Evolutionary conservation across 2,113 vertebrate genomes (phyloP).

Genomic region (Dolichallabes microphthalmus): DNA sequence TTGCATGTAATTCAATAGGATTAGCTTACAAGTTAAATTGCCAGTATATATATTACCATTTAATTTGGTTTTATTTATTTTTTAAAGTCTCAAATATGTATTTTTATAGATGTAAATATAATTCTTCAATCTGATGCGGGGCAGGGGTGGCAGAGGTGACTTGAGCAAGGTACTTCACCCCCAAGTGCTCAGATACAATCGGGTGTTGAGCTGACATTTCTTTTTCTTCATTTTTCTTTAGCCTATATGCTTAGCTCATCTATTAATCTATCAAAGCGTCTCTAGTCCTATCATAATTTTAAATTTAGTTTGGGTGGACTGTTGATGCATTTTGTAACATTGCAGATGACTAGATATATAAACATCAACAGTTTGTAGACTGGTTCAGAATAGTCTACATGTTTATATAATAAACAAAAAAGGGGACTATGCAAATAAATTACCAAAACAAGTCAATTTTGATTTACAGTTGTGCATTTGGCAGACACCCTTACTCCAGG

Average conservation of each 20-base stretch:
- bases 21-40: no score
- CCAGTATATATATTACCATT: no score
- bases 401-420: background rate
- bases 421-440: background rate
- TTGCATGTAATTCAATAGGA: no score
- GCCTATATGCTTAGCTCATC: background rate
- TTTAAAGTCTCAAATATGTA: background rate
- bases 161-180: no score
- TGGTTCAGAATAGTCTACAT: background rate
- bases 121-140: no score
- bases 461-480: background rate
- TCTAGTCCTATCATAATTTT: background rate
- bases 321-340: background rate
- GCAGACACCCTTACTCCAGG: no score
- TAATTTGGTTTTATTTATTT: no score
- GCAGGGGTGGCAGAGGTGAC: no score
- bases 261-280: background rate
- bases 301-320: background rate
- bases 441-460: background rate
- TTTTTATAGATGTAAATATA: background rate
- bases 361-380: background rate
- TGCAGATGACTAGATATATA: background rate
- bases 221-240: background rate
- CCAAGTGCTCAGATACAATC: no score
- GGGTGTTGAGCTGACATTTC: no score